phyloP scores from a whole-genome alignment of 2,888 invertebrate species.

The Eilema caniola region DNA sequence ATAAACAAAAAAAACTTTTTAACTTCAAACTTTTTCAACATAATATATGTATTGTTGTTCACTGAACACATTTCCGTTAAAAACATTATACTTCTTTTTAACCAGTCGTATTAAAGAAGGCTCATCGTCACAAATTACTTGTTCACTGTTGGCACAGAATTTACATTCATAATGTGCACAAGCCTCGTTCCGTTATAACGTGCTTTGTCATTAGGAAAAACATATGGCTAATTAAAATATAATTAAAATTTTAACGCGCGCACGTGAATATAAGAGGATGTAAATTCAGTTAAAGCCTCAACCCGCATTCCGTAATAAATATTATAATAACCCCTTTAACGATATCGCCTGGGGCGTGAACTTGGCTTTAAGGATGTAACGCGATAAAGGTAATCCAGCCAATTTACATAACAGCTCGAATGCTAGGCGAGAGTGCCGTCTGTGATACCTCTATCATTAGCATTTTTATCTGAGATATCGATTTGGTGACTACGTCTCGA shows the following conservation, averaged over 20 bases:
- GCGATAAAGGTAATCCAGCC: slow-evolving; percentile 67
- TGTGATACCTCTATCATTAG: slow-evolving; percentile 29
- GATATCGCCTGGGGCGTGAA: slow-evolving; percentile 52
- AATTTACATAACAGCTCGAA: slow-evolving; percentile 68
- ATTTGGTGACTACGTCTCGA: neutral
- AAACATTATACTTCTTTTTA: neutral
- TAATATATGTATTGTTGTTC: too few relatives aligned
- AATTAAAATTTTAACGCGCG: slow-evolving; percentile 34
- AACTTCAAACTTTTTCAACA: too few relatives aligned
- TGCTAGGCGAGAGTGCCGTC: slow-evolving; percentile 28
- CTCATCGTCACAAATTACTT: slow-evolving; percentile 1
- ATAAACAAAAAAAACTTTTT: neutral
- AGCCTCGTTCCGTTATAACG: neutral
- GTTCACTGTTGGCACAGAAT: slow-evolving; percentile 8
- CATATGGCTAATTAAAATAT: slow-evolving; percentile 31
- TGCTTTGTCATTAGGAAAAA: slow-evolving; percentile 25
- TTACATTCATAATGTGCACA: slow-evolving; percentile 11
- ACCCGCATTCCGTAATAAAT: slow-evolving; percentile 42
- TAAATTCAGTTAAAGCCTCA: slow-evolving; percentile 38
- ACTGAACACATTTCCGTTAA: slow-evolving; percentile 7
- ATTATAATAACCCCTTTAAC: slow-evolving; percentile 53
- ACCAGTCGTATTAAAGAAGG: neutral
- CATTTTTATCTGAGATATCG: slow-evolving; percentile 14
- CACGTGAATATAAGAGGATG: slow-evolving; percentile 32
- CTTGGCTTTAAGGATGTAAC: slow-evolving; percentile 54